Base-by-base conservation (phyloP, 2,797 vertebrate genomes). In the Oryzias dopingdopingensis region DNA sequence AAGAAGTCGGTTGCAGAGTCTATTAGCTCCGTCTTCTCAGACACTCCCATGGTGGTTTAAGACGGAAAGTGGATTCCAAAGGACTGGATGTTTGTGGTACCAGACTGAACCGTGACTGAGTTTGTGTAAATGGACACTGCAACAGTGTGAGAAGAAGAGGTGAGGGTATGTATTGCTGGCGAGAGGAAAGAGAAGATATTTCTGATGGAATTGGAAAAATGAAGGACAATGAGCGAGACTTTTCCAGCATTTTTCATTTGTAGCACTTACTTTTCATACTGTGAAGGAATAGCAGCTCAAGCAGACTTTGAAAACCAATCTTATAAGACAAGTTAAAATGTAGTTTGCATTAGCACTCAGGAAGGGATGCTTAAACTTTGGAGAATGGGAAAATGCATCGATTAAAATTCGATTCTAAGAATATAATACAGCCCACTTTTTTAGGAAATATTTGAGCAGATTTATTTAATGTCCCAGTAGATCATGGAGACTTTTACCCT, bases 31-130 rank as follows among this genome's bases (percentile, higher is more conserved):
- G 95, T 97, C 72, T 98, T 98, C 89, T 98, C 96, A 1, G 96
- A 99, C 90, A 97, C 96, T 4, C 96, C 97, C 74, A 97, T 98
- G 77, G 95, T 98, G 85, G 96, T 98, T 84, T 98, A 91, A 92
- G 77, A 62, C 42, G 60, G 50, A 64, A 8, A 45, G 29, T 42
- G 40, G 56, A 63, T 42, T 22, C 51, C 55, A 49, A 58, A 29
- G 26, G 56, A 67, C 61, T 63, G 55, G 67, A 72, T 74, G 62
- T 67, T 46, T 52, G 54, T 58, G 61, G 63, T 49, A 42, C 68
- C 63, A 61, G 13, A 32, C 10, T 66, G 76, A 80, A 65, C 74
- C 68, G 74, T 70, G 65, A 79, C 72, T 71, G 59, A 76, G 56
- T 64, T 61, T 47, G 59, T 62, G 48, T 77, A 49, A 80, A 80